Evolutionary conservation across 2,888 invertebrate species (phyloP), one percentile per base, ranked within the genome.

Genomic region (Pseudanteris insignis): DNA sequence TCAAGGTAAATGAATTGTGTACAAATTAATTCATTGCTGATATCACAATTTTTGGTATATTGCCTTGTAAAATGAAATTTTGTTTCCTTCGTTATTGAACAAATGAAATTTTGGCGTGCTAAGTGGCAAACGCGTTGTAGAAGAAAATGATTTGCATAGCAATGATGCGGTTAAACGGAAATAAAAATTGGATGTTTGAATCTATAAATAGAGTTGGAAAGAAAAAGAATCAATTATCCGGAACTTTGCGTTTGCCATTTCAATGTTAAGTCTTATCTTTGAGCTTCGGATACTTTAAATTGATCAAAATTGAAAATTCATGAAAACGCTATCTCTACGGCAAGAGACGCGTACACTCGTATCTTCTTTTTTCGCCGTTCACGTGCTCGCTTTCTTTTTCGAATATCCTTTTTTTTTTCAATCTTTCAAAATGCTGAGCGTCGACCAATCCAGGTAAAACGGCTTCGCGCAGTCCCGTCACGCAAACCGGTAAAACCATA

Each of bases 401-500:
- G n/a, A n/a, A n/a, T n/a, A n/a, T n/a, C n/a, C n/a, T n/a, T n/a
- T n/a, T n/a, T n/a, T n/a, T n/a, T 50, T 51, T 54, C 44, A 51
- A 47, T 46, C 59, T 41, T 60, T 53, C 53, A 54, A 60, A 60
- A 51, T 46, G 48, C 44, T 25, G 41, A 48, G 37, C 47, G 32
- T 37, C 47, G 57, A 50, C 47, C 54, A 57, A 62, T 62, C 41
- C 47, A 51, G 47, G 51, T 50, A 46, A 62, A 62, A 57, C 40
- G 53, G 32, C 24, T 51, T 10, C 36, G 51, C 34, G 57, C 47
- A 65, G 59, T 67, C 64, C 21, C 59, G 65, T 66, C 67, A 66
- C 67, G 67, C 50, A 55, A 55, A 34, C 33, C 29, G 40, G 55
- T 34, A 63, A 65, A 65, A 60, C 54, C 58, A 60, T 62, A 65